phyloP scores from a whole-genome alignment of 2,113 vertebrate genomes.

The Mixornis gularis region DNA sequence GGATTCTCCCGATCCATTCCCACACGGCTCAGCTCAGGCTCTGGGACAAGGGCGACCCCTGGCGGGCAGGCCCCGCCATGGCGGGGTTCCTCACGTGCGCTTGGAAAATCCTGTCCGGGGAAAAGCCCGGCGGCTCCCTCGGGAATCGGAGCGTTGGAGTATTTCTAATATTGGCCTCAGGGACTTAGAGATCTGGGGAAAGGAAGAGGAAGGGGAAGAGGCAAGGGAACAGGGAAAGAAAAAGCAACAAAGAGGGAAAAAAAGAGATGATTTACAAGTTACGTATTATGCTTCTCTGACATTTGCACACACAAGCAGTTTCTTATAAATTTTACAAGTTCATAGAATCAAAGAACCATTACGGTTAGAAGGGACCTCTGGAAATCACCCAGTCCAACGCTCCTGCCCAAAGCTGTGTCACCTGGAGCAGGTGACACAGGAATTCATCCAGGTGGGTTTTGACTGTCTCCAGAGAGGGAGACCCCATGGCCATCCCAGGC shows the following conservation, averaged over 20 bases:
- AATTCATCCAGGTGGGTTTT: neutral
- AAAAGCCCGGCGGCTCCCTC: neutral
- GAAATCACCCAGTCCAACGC: neutral
- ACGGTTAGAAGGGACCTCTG: neutral
- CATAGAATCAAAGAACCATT: neutral
- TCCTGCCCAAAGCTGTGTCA: neutral
- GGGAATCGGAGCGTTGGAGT: accelerated
- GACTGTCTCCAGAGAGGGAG: neutral
- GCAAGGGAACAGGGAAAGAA: neutral
- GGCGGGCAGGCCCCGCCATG: slow-evolving; percentile 7
- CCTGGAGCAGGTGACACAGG: too few species aligned
- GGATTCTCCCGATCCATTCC: neutral
- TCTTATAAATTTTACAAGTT: neutral
- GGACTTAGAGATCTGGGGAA: neutral
- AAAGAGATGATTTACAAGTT: neutral
- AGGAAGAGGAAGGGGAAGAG: too few species aligned
- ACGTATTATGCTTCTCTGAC: neutral
- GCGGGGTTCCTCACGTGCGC: neutral
- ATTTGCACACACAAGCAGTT: neutral
- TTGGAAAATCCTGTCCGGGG: accelerated
- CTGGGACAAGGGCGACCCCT: slow-evolving; percentile 62
- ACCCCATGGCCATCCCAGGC: too few species aligned
- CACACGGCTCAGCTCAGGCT: neutral
- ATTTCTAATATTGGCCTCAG: neutral
- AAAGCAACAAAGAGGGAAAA: neutral